These are phyloP conservation scores for Mnemiopsis leidyi DNA, from an alignment of 37 sponge, comb jelly and placozoan genomes.

Conservation along the genomic window DNA sequence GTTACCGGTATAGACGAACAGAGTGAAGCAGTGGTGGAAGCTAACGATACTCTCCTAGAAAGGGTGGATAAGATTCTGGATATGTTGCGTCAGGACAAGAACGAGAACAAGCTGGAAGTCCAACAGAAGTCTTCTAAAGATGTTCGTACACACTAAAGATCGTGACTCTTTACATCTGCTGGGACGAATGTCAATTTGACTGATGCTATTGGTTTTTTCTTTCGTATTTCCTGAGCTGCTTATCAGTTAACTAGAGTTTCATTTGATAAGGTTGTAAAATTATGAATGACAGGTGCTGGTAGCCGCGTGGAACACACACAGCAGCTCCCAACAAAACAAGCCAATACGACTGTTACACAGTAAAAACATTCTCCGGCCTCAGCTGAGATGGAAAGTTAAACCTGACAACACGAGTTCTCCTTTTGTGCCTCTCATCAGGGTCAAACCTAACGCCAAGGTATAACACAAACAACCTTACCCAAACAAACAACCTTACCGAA, in stretches of 20 bases:
- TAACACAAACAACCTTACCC: no score
- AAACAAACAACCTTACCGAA: no score
- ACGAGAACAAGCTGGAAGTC: slow-evolving; percentile 36
- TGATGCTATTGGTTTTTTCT: no score
- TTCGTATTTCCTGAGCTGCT: no score
- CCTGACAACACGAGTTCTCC: slow-evolving; percentile 83
- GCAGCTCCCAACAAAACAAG: slow-evolving; percentile 1
- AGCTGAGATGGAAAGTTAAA: slow-evolving; percentile 74
- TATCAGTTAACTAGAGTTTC: no score
- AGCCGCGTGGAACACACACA: slow-evolving; percentile 79
- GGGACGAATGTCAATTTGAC: no score
- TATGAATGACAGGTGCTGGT: slow-evolving; percentile 61
- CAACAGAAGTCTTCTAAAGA: slow-evolving; percentile 13
- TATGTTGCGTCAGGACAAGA: slow-evolving; percentile 60
- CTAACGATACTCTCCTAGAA: slow-evolving; percentile 86
- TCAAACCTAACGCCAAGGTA: slow-evolving; percentile 78
- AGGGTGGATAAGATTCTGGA: slow-evolving; percentile 74
- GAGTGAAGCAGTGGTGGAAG: slow-evolving; percentile 82
- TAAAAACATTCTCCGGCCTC: slow-evolving; percentile 81
- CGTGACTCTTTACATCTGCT: no score
- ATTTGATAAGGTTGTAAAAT: no score
- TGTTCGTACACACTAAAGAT: not conserved
- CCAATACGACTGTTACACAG: slow-evolving; percentile 69
- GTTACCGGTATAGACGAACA: slow-evolving; percentile 75
- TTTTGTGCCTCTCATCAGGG: slow-evolving; percentile 78